A percentile compares a stretch with the other conserved stretches of the same genome.
Conservation (phyloP, 1,140 invertebrate genomes). For the Drosophila sucinea region DNA sequence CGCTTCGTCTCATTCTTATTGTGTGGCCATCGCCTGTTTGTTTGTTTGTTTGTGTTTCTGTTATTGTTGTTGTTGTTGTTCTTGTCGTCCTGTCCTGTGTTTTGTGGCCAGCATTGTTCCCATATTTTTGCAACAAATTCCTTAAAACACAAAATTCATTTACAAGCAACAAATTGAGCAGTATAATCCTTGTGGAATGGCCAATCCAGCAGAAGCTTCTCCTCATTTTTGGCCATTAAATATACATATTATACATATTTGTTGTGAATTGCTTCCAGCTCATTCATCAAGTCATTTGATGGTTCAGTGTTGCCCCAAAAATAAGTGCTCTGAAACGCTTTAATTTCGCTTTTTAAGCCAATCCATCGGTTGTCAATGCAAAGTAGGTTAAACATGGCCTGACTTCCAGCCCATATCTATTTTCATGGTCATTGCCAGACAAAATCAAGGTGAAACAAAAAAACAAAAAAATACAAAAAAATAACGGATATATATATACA, state of each 20-base stretch:
- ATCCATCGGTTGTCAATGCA: slow-evolving; percentile 52
- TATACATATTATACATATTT: slow-evolving; percentile 28
- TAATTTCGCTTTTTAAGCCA: background rate
- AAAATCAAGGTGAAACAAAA: slow-evolving; percentile 72
- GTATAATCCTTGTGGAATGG: slow-evolving; percentile 31
- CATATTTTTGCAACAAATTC: slow-evolving; percentile 69
- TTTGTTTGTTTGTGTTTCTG: background rate
- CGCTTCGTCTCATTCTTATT: slow-evolving; percentile 79
- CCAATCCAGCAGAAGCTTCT: slow-evolving; percentile 4
- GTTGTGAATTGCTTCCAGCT: slow-evolving; percentile 7
- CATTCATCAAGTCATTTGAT: slow-evolving; percentile 13
- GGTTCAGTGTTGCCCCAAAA: background rate
- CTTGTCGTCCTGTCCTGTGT: slow-evolving; percentile 45
- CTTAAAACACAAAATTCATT: slow-evolving; percentile 50
- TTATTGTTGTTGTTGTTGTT: background rate
- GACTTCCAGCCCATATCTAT: slow-evolving; percentile 51
- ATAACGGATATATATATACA: slow-evolving; percentile 4
- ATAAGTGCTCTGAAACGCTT: background rate
- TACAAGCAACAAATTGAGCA: slow-evolving; percentile 70
- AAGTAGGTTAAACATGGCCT: slow-evolving; percentile 71
- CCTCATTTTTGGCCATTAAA: background rate
- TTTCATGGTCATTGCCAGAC: slow-evolving; percentile 79
- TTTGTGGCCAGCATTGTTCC: slow-evolving; percentile 57
- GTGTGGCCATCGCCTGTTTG: slow-evolving; percentile 64
- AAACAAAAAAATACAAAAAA: slow-evolving; percentile 40